phyloP scores from a whole-genome alignment of 2,113 vertebrate genomes.

The Erythrolamprus reginae region DNA sequence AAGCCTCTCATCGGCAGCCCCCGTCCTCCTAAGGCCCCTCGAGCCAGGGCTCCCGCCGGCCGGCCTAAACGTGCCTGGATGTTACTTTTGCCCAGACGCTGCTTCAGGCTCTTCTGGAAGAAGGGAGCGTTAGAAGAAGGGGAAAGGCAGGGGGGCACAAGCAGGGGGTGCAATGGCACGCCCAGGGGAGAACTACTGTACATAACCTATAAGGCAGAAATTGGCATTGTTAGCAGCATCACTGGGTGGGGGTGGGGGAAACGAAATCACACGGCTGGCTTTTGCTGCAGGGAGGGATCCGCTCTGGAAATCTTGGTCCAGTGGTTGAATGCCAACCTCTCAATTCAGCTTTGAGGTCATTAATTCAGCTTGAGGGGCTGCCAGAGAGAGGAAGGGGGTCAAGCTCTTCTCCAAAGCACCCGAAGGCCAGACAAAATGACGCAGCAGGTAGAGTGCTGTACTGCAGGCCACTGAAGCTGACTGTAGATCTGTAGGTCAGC shows the following conservation, averaged over 20 bases:
- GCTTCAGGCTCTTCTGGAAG: conserved; percentile 89
- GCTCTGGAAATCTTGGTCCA: not conserved
- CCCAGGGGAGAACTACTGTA: no score
- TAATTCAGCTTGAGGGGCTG: no score
- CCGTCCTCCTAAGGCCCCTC: conserved; percentile 75
- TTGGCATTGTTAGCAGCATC: no score
- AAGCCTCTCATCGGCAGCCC: conserved; percentile 80
- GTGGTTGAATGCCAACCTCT: not conserved
- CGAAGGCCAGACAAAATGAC: no score
- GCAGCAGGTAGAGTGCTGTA: no score
- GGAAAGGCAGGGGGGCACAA: conserved; percentile 43
- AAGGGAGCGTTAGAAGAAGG: conserved; percentile 54
- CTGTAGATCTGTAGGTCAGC: no score
- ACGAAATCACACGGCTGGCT: not conserved
- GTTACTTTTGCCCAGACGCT: conserved; percentile 94
- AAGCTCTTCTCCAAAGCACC: no score
- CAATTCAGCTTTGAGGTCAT: not conserved
- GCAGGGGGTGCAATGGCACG: accelerated
- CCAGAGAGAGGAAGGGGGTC: no score
- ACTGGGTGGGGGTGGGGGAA: no score
- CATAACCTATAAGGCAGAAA: not conserved
- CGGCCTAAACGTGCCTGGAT: conserved; percentile 94
- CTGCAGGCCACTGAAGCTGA: no score
- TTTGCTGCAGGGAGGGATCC: not conserved
- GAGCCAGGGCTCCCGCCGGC: conserved; percentile 77